These are phyloP conservation scores for Lasioglossum villosulum DNA, from an alignment of 2,888 invertebrate genomes.

Conservation along the genomic window DNA sequence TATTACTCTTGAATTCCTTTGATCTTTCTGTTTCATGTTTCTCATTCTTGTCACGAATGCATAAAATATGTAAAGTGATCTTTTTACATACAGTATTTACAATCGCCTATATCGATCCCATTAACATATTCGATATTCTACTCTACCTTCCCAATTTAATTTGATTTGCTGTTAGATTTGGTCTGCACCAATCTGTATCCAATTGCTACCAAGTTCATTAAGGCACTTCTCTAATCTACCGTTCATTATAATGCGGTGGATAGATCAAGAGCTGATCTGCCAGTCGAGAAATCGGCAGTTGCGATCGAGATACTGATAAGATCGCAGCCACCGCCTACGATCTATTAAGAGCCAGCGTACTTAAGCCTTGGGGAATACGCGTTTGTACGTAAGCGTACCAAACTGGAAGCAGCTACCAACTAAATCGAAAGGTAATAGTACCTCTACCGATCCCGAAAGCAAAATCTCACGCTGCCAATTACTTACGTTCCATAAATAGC, in stretches of 20 bases:
- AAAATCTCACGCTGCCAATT: conserved; percentile 49
- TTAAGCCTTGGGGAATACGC: conserved; percentile 45
- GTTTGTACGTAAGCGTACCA: conserved; percentile 7
- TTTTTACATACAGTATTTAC: too few relatives aligned
- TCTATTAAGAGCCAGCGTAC: conserved; percentile 76
- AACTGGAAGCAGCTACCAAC: conserved; percentile 24
- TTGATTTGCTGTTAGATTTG: neutral
- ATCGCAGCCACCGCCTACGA: conserved; percentile 75
- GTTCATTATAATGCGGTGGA: conserved; percentile 78
- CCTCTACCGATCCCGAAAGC: conserved; percentile 51
- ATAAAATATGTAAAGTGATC: too few relatives aligned
- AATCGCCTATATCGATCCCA: too few relatives aligned
- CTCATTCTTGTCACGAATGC: too few relatives aligned
- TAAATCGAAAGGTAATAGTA: conserved; percentile 23
- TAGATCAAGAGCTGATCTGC: conserved; percentile 58
- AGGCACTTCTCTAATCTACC: conserved; percentile 74
- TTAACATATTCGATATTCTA: too few relatives aligned
- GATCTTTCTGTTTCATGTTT: neutral
- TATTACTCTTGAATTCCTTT: neutral
- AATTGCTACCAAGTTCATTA: neutral
- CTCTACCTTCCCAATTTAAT: neutral
- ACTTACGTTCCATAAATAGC: neutral
- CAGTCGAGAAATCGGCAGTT: conserved; percentile 75
- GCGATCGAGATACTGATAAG: conserved; percentile 76
- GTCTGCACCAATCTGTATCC: neutral